phyloP scores from a whole-genome alignment of 2,888 invertebrate species.

The Scotopteryx bipunctaria region DNA sequence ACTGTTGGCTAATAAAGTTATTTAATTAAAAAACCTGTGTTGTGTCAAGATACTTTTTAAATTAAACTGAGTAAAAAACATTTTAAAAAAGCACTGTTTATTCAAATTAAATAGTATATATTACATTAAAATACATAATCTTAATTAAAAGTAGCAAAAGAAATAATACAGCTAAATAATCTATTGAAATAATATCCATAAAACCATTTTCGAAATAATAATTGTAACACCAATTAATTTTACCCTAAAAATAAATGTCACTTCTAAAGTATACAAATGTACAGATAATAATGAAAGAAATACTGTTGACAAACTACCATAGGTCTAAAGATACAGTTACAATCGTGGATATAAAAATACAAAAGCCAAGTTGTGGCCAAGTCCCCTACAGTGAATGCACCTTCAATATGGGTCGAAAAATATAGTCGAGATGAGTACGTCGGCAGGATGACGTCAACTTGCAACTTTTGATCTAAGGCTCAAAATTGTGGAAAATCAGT shows the following conservation, averaged over 20 bases:
- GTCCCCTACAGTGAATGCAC: conserved; percentile 65
- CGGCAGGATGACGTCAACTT: conserved; percentile 15
- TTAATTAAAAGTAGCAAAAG: conserved; percentile 80
- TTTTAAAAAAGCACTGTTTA: conserved; percentile 80
- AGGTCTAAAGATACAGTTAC: conserved; percentile 53
- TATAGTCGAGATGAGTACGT: conserved; percentile 66
- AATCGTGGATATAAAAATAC: conserved; percentile 79
- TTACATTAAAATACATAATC: conserved; percentile 81
- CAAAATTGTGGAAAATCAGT: not conserved
- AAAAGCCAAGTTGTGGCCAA: conserved; percentile 64
- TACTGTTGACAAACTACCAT: conserved; percentile 66
- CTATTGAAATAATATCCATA: conserved; percentile 78
- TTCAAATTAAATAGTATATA: conserved; percentile 82
- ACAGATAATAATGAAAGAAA: conserved; percentile 58
- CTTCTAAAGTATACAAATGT: conserved; percentile 65
- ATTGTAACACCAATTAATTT: conserved; percentile 70
- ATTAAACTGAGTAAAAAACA: conserved; percentile 31
- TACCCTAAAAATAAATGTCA: conserved; percentile 64
- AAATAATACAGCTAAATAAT: conserved; percentile 79
- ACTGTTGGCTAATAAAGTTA: conserved; percentile 69
- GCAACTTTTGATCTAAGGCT: conserved; percentile 14
- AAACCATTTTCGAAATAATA: conserved; percentile 60
- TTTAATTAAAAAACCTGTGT: conserved; percentile 19
- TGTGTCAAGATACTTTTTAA: not conserved
- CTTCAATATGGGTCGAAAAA: conserved; percentile 73